These are phyloP conservation scores for Lampris megalopsis DNA, from an alignment of 2,113 vertebrate species.

Conservation along the genomic window DNA sequence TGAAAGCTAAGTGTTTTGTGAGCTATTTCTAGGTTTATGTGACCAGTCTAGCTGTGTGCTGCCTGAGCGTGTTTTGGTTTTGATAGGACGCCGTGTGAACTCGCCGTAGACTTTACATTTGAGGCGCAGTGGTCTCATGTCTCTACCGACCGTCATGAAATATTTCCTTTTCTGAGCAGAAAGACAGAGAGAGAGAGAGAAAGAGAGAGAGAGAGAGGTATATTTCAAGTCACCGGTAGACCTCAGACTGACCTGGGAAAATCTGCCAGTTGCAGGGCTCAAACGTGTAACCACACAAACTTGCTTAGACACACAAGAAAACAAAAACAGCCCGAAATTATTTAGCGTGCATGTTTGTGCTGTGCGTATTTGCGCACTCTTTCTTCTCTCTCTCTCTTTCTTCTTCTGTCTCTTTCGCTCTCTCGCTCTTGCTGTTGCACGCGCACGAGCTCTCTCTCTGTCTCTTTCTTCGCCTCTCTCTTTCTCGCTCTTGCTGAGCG, in stretches of 20 bases:
- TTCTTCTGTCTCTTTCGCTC: neutral
- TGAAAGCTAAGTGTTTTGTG: neutral
- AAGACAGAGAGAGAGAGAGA: neutral
- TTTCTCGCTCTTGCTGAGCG: no score
- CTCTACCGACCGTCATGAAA: constrained; percentile 52
- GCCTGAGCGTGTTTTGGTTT: constrained; percentile 40
- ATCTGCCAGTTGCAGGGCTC: constrained; percentile 46
- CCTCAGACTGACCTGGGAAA: constrained; percentile 71
- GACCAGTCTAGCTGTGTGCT: constrained; percentile 8
- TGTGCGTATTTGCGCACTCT: neutral
- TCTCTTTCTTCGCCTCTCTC: constrained; percentile 22
- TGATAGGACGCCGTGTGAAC: constrained; percentile 33
- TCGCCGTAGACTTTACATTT: constrained; percentile 62
- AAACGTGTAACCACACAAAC: constrained; percentile 55
- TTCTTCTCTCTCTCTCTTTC: neutral
- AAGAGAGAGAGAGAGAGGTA: constrained; percentile 9
- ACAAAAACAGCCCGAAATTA: constrained; percentile 31
- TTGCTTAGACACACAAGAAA: constrained; percentile 34
- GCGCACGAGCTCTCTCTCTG: no score
- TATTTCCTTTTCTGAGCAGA: constrained; percentile 38
- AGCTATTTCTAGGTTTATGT: constrained; percentile 15
- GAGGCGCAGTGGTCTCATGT: constrained; percentile 43
- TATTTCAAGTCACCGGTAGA: constrained; percentile 63
- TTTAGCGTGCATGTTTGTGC: constrained; percentile 18
- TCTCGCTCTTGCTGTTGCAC: neutral